Evolutionary conservation across 2,888 invertebrate genomes (phyloP).

Genomic region (Cryptus armator): DNA sequence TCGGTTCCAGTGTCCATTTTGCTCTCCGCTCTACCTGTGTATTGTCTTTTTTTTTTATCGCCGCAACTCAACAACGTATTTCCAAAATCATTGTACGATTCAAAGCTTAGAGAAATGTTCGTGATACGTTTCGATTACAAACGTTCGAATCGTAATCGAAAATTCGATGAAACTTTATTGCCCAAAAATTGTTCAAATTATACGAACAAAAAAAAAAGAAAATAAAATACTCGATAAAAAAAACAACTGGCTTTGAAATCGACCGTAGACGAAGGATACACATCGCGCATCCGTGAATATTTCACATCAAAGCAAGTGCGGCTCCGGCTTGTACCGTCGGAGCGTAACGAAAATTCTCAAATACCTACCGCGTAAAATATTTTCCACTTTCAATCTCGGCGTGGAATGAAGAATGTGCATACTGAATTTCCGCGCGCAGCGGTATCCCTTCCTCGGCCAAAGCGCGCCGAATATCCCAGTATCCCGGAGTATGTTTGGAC

Average conservation of each 20-base stretch:
- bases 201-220: not conserved
- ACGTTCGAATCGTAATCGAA: not conserved
- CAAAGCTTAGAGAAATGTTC: too few relatives aligned
- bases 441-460: not conserved
- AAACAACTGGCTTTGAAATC: not conserved
- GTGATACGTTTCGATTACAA: too few relatives aligned
- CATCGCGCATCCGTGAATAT: not conserved
- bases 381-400: conserved; percentile 29
- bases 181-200: not conserved
- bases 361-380: not conserved
- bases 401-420: conserved; percentile 55
- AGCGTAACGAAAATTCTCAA: not conserved
- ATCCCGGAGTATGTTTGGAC: conserved; percentile 41
- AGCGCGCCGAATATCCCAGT: conserved; percentile 35
- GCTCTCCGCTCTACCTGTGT: too few relatives aligned
- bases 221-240: conserved; percentile 16
- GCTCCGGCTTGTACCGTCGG: not conserved
- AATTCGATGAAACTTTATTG: not conserved
- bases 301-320: not conserved
- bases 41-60: too few relatives aligned
- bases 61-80: too few relatives aligned
- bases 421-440: conserved; percentile 8
- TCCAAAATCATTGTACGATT: too few relatives aligned
- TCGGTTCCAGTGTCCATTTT: too few relatives aligned
- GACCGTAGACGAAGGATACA: too few relatives aligned